These are phyloP conservation scores for Gryon sp. DNA, from an alignment of 1,140 invertebrate species.

Conservation along the genomic window DNA sequence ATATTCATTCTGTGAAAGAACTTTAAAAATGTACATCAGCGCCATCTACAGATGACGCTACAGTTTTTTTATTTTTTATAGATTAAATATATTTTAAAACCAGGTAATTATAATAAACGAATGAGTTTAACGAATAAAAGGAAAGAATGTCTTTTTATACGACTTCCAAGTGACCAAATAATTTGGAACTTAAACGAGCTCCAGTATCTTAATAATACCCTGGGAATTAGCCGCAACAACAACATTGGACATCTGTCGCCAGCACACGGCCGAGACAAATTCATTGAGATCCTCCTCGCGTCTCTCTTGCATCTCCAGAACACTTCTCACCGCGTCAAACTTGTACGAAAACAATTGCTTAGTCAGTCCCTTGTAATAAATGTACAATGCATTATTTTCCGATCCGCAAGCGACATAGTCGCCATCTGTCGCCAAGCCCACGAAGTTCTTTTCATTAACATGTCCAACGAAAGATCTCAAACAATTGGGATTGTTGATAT, in stretches of 20 bases:
- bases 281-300: constrained; percentile 93
- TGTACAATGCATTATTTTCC: constrained; percentile 96
- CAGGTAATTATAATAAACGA: no score
- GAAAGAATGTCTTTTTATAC: no score
- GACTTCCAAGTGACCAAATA: no score
- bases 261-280: constrained; percentile 98
- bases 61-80: not conserved
- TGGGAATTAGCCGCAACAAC: constrained; percentile 97
- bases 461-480: constrained; percentile 95
- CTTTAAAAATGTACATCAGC: no score
- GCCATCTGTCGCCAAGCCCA: constrained; percentile 96
- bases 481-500: constrained; percentile 89
- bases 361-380: constrained; percentile 95
- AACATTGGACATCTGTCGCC: constrained; percentile 92
- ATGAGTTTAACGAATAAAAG: no score
- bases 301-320: constrained; percentile 88
- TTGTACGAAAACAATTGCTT: constrained; percentile 93
- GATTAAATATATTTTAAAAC: no score
- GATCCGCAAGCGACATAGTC: constrained; percentile 97
- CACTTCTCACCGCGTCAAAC: constrained; percentile 91
- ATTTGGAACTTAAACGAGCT: constrained; percentile 82
- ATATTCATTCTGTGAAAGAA: no score
- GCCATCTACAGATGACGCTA: no score
- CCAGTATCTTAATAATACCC: constrained; percentile 93
- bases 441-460: constrained; percentile 98